Conservation (phyloP, 2,888 invertebrate genomes). For the Drosophila nr. medialis region DNA sequence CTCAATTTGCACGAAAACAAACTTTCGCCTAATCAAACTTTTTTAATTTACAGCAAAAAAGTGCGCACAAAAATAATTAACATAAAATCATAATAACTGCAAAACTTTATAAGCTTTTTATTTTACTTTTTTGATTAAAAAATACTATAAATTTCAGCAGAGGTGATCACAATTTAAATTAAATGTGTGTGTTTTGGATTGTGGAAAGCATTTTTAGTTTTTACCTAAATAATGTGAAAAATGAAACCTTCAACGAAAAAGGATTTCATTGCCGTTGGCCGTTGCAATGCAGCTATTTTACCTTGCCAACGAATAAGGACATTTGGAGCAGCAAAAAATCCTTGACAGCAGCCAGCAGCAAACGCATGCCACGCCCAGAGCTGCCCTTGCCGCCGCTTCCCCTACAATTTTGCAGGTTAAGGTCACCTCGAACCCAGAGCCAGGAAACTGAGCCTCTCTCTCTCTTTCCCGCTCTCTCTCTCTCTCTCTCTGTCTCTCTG, state of each 20-base stretch:
- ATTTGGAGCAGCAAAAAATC: conserved; percentile 40
- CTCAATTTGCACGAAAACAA: conserved; percentile 37
- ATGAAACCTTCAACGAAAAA: conserved; percentile 42
- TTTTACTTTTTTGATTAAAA: conserved; percentile 37
- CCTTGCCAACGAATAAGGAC: conserved; percentile 59
- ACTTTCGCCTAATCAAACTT: conserved; percentile 59
- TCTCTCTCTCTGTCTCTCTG: conserved; percentile 21
- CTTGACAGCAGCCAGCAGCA: conserved; percentile 46
- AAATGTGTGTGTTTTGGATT: conserved; percentile 20
- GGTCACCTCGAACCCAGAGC: conserved; percentile 51
- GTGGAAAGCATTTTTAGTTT: conserved; percentile 1
- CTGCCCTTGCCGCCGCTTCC: background rate
- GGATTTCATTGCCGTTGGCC: conserved; percentile 58
- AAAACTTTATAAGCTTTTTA: conserved; percentile 53
- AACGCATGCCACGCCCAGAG: conserved; percentile 66
- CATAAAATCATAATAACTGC: conserved; percentile 55
- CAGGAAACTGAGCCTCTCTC: conserved; percentile 2
- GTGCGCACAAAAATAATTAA: conserved; percentile 50
- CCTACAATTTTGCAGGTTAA: conserved; percentile 61
- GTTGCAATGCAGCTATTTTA: conserved; percentile 51
- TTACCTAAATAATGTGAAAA: conserved; percentile 35
- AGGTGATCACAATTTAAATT: conserved; percentile 23
- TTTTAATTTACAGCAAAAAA: conserved; percentile 59
- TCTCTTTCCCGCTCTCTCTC: background rate
- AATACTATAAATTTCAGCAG: conserved; percentile 9